A percentile compares a stretch with the other conserved stretches of the same genome.
Evolutionary conservation across 2,113 vertebrate genomes (phyloP).

Genomic region (Chamaetylas fuelleborni): DNA sequence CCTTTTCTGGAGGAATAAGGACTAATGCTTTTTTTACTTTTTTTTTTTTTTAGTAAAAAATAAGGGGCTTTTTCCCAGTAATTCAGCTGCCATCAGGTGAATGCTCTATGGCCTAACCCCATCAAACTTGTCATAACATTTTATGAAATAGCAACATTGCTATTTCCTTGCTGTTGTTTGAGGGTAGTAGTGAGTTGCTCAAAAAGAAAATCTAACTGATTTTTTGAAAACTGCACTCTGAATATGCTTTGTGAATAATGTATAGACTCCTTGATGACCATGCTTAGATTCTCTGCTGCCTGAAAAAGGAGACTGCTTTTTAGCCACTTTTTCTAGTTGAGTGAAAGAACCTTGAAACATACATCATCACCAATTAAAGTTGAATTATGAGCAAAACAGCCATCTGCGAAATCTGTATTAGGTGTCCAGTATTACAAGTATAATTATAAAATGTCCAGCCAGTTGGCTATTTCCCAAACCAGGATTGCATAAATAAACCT

Average conservation of each 20-base stretch:
- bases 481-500: not conserved
- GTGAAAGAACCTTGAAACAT: not conserved
- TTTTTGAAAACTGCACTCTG: not conserved
- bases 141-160: not conserved
- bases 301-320: not conserved
- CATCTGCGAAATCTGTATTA: not conserved
- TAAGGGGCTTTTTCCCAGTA: not conserved
- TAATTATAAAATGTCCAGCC: not conserved
- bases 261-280: not conserved
- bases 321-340: not conserved
- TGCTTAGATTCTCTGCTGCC: not conserved
- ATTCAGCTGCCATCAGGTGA: not conserved
- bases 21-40: not conserved
- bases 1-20: not conserved
- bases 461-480: not conserved
- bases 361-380: not conserved
- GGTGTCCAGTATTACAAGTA: not conserved
- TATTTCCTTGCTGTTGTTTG: not conserved
- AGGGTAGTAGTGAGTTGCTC: not conserved
- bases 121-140: not conserved
- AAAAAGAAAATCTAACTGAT: not conserved
- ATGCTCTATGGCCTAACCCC: not conserved
- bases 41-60: not conserved
- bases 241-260: not conserved
- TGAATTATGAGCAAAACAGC: not conserved